Evolutionary conservation across 2,888 invertebrate species (phyloP).

Genomic region (Theretra japonica): DNA sequence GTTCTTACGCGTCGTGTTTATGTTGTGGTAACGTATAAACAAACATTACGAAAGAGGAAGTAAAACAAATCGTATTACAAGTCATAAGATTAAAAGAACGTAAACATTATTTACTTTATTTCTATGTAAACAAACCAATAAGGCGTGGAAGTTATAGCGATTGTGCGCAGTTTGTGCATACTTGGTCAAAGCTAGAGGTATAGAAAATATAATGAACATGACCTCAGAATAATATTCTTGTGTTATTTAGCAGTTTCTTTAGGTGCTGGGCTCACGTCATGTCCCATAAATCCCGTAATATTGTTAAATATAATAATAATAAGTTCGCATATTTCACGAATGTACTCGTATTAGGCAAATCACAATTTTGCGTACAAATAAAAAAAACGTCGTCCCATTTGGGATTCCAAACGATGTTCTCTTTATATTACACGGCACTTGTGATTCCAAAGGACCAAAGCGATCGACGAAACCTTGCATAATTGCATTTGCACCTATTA

Average conservation of each 20-base stretch:
- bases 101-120: constrained; percentile 10
- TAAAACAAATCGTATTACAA: constrained; percentile 16
- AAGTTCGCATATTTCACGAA: too few species aligned
- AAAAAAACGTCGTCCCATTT: too few species aligned
- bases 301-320: too few species aligned
- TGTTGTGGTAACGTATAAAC: constrained; percentile 21
- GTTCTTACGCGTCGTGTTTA: constrained; percentile 13
- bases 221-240: too few species aligned
- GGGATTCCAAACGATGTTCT: too few species aligned
- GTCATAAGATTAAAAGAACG: constrained; percentile 11
- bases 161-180: neutral
- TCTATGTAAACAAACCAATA: neutral
- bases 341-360: too few species aligned
- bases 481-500: neutral
- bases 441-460: neutral
- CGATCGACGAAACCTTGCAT: neutral
- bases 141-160: too few species aligned
- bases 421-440: too few species aligned
- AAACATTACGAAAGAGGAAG: constrained; percentile 25
- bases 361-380: too few species aligned
- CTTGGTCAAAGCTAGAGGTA: neutral
- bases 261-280: too few species aligned
- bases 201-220: neutral
- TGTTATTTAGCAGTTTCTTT: too few species aligned
- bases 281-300: too few species aligned